Evolutionary conservation across 2,888 invertebrate genomes (phyloP).

Genomic region (Tinea trinotella): DNA sequence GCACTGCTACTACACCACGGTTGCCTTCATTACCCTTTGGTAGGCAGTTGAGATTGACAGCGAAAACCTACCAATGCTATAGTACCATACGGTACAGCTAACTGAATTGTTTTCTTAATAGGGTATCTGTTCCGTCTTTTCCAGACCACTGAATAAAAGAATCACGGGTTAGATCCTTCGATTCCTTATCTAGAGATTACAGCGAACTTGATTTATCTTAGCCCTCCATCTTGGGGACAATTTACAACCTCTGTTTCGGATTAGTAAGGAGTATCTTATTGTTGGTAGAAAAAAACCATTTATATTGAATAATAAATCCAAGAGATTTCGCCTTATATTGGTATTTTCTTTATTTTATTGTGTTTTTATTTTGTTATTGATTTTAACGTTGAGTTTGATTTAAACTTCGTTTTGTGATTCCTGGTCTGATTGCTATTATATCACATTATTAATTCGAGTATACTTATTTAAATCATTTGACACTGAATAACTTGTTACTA

Average conservation of each 20-base stretch:
- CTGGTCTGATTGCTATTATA: no score
- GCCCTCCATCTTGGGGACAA: conserved; percentile 19
- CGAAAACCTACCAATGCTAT: no score
- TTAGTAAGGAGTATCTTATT: conserved; percentile 8
- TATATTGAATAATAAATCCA: conserved; percentile 13
- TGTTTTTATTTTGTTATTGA: background rate
- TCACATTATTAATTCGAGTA: no score
- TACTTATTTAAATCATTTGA: no score
- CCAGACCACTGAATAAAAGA: conserved; percentile 20
- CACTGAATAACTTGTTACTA: no score
- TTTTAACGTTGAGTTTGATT: no score
- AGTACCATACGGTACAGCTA: no score
- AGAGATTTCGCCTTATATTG: background rate
- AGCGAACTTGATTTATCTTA: conserved; percentile 18
- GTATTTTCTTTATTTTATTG: background rate
- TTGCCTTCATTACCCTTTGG: no score
- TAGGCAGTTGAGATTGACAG: no score
- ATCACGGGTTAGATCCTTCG: conserved; percentile 12
- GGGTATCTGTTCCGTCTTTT: conserved; percentile 19
- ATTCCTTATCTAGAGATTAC: conserved; percentile 19
- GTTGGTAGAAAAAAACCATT: conserved; percentile 4
- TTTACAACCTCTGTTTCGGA: conserved; percentile 18
- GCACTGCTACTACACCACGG: no score
- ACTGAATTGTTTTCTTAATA: no score
- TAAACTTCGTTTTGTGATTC: no score